Evolutionary conservation across 1,140 invertebrate species (phyloP).

Genomic region (Drosophila bifasciata): DNA sequence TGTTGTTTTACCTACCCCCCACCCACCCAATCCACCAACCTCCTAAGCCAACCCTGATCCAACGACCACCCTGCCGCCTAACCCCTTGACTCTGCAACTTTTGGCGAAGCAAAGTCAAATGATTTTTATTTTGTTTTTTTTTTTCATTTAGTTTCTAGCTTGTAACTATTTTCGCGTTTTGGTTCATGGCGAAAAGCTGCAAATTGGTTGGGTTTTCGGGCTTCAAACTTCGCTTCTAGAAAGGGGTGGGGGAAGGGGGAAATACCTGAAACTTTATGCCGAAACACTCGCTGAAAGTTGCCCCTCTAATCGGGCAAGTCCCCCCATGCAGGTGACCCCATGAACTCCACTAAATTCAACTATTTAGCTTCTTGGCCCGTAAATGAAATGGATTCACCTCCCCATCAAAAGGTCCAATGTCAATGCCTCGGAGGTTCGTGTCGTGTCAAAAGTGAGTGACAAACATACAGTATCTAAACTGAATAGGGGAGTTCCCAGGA

Average conservation of each 20-base stretch:
- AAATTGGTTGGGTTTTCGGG: conserved; percentile 64
- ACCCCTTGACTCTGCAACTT: conserved; percentile 13
- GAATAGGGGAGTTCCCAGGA: no score
- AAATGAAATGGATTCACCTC: conserved; percentile 33
- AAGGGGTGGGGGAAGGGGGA: no score
- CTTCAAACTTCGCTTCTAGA: conserved; percentile 1
- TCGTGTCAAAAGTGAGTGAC: no score
- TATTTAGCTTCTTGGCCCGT: neutral
- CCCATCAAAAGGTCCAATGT: conserved; percentile 14
- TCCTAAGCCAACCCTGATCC: no score
- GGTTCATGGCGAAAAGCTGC: conserved; percentile 60
- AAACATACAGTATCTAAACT: no score
- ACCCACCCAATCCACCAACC: no score
- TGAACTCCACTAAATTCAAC: conserved; percentile 35
- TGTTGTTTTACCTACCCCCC: conserved; percentile 11
- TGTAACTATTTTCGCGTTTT: conserved; percentile 55
- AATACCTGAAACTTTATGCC: neutral
- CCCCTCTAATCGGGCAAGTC: neutral
- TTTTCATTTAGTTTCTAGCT: conserved; percentile 18
- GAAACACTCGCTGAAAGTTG: neutral
- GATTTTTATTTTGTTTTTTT: conserved; percentile 28
- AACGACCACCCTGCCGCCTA: no score
- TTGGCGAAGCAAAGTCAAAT: conserved; percentile 40
- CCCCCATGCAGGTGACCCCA: conserved; percentile 6
- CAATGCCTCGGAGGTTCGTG: neutral